Evolutionary conservation across 2,797 vertebrate genomes (phyloP).

Genomic region (Tamandua tetradactyla): DNA sequence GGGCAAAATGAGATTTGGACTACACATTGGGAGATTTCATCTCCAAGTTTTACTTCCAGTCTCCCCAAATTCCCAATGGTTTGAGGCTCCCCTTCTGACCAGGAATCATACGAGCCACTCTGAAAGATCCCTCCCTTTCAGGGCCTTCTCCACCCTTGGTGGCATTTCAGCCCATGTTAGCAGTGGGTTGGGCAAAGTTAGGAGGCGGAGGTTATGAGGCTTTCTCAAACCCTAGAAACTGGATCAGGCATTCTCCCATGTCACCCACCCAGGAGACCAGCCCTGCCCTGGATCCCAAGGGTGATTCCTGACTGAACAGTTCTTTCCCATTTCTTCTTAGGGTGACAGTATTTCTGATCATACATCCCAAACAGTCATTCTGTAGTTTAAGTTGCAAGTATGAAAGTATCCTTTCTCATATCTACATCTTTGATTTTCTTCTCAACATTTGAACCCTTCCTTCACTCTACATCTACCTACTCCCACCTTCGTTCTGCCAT

Average conservation of each 20-base stretch:
- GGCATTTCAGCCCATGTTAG: background rate
- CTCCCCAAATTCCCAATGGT: background rate
- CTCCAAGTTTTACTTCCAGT: background rate
- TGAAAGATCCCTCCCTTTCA: background rate
- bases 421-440: background rate
- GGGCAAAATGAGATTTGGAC: background rate
- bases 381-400: background rate
- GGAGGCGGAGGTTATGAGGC: background rate
- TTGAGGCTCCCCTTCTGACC: background rate
- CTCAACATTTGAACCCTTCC: background rate
- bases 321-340: background rate
- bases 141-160: background rate
- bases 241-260: background rate
- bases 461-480: background rate
- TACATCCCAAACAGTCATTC: background rate
- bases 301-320: background rate
- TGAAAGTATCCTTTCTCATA: background rate
- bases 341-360: background rate
- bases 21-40: background rate
- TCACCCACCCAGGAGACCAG: background rate
- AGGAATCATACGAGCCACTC: background rate
- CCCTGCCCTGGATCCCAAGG: background rate
- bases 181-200: background rate
- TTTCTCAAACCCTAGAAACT: background rate
- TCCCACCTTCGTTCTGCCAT: rapidly evolving